Base-by-base conservation (phyloP, 2,797 vertebrate genomes). In the Poeciliopsis presidionis region DNA sequence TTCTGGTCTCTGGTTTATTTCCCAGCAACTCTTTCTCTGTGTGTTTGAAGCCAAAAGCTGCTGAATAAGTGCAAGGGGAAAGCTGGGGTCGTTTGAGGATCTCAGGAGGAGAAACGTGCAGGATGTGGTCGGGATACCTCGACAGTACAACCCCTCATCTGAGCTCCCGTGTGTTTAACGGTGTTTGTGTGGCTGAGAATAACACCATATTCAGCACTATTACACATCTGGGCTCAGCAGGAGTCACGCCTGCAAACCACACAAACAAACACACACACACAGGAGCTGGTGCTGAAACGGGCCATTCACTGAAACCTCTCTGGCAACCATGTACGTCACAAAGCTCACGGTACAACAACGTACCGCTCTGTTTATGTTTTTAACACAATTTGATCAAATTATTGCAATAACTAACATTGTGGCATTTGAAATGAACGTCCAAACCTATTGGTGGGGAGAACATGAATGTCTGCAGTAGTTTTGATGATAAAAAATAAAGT, bases 101-200 rank as follows among this genome's bases (percentile, higher is more conserved):
- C 88, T 81, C 70, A 45, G 83, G 80, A 82, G 88, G 70, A 86
- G 88, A 84, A 92, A 85, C 86, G 83, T 80, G 85, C 84, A 92
- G 94, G 92, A 94, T 91, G 92, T 92, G 93, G 93, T 91, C 80
- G 69, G 41, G 84, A 88, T 90, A 87, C 84, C 87, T 84, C 80
- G 69, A 78, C 86, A 75, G 82, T 88, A 91, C 89, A 88, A 83
- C 74, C 89, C 80, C 83, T 88, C 89, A 86, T 90, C 83, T 83
- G 81, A 90, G 77, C 57, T 59, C 80, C 63, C 30, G 73, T 78
- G 76, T 78, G 61, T 61, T 59, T 72, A 43, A 51, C 76, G 73
- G 75, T 81, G 88, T 82, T 86, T 87, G 87, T 76, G 79, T 61
- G 88, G 84, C 81, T 72, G 69, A 90, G 90, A 93, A 90, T 84